Evolutionary conservation across 2,888 invertebrate genomes (phyloP), one percentile per base, ranked within the genome.

Genomic region (Melipona beecheii): DNA sequence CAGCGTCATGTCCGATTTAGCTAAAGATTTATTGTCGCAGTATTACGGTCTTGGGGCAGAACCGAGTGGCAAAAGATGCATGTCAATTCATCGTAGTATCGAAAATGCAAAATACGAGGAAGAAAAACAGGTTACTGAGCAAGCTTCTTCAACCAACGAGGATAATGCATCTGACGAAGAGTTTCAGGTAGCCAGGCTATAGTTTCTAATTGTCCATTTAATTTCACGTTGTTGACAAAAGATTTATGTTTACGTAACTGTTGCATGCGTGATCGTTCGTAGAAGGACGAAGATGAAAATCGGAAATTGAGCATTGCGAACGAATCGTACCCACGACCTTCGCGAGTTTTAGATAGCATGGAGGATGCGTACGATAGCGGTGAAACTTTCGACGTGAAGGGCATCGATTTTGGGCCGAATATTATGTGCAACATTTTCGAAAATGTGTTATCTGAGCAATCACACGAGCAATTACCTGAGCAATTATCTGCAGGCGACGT

Each of bases 21-120:
- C 90, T 13, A 87, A 85, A 49, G 82, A 77, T 79, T 81, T 92
- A 15, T 74, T 92, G n/a, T 75, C 74, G 0, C 87, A 87, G 54
- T 92, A 91, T 85, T 92, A 92, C 60, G 92, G 92, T 19, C 60
- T 91, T 43, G 88, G 86, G 0, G 75, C 78, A 2, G 79, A 86
- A 31, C 64, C 78, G 4, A 68, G 77, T 6, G 54, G 24, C 21
- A 72, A 78, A 27, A 89, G 75, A 19, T 86, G 84, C 50, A 54
- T 90, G 31, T 86, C 90, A 13, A 88, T 89, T 73, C 87, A 87
- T 62, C 86, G 87, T 60, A 87, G 85, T 5, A 75, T 84, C 15
- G 76, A 81, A 43, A 80, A 85, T 27, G 58, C 60, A 17, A 79
- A 78, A 71, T 80, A 79, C 65, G 65, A 87, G 64, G 71, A 62